These are phyloP conservation scores for Minunthozetes semirufus DNA, from an alignment of 2,888 invertebrate genomes.

Conservation along the genomic window DNA sequence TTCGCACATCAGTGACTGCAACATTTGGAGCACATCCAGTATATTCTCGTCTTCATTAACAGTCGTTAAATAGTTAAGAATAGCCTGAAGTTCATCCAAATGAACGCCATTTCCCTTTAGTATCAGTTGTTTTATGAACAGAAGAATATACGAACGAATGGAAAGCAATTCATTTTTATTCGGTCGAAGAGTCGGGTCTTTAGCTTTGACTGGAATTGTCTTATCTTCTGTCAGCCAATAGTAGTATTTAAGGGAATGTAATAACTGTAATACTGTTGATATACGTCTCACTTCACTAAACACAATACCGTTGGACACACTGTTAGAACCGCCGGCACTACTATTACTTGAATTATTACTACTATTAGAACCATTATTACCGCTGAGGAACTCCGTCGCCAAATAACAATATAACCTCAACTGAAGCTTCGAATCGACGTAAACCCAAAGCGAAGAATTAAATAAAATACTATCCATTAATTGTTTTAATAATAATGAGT, in stretches of 20 bases:
- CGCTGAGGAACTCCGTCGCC: constrained; percentile 92
- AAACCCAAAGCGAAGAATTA: constrained; percentile 98
- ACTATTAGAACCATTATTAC: constrained; percentile 42
- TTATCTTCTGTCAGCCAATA: constrained; percentile 75
- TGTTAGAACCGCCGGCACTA: background rate
- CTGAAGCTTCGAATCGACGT: constrained; percentile 55
- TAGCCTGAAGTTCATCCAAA: constrained; percentile 96
- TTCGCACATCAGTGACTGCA: constrained; percentile 94
- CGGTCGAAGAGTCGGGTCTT: constrained; percentile 65
- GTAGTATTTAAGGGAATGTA: constrained; percentile 97
- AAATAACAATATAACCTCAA: constrained; percentile 80
- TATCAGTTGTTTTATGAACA: constrained; percentile 91
- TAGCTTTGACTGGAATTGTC: constrained; percentile 28
- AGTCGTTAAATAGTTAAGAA: constrained; percentile 94
- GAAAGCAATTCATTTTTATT: constrained; percentile 88
- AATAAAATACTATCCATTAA: constrained; percentile 97
- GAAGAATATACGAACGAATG: constrained; percentile 85
- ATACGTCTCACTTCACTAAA: constrained; percentile 93
- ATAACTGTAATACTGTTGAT: constrained; percentile 93
- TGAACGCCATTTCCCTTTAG: constrained; percentile 95
- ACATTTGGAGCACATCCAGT: constrained; percentile 93
- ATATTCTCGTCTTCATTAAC: constrained; percentile 81
- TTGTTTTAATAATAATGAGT: constrained; percentile 57
- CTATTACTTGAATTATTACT: background rate
- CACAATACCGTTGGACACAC: constrained; percentile 53